Conservation (phyloP, 2,888 invertebrate genomes). For the Lysandra coridon region DNA sequence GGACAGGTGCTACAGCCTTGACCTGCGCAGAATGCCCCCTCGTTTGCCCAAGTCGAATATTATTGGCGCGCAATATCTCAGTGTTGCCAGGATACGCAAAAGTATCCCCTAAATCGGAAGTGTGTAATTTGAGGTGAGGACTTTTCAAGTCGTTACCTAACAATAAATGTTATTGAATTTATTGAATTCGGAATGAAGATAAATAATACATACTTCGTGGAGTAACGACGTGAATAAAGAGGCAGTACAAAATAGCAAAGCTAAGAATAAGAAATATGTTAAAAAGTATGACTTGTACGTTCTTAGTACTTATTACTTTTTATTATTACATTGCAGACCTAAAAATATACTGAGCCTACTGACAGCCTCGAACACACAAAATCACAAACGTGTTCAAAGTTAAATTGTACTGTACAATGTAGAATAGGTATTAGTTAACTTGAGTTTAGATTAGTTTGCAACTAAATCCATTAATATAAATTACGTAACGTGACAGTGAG, state of each 20-base stretch:
- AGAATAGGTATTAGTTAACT: not conserved
- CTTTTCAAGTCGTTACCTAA: constrained; percentile 1
- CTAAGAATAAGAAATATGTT: not conserved
- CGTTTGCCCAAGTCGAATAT: constrained; percentile 45
- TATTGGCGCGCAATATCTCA: constrained; percentile 52
- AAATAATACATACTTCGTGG: not conserved
- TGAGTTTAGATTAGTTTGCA: constrained; percentile 1
- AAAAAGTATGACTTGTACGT: not conserved
- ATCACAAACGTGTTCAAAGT: not conserved
- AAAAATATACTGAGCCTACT: not conserved
- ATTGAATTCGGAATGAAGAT: not conserved
- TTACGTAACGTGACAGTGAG: not conserved
- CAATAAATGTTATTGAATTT: constrained; percentile 15
- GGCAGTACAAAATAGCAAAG: not conserved
- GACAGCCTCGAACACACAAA: not conserved
- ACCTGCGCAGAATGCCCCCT: constrained; percentile 60
- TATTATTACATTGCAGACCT: not conserved
- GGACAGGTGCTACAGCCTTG: constrained; percentile 58
- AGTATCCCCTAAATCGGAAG: constrained; percentile 29
- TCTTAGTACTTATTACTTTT: not conserved
- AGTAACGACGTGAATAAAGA: not conserved
- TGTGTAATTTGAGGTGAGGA: constrained; percentile 17
- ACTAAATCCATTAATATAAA: not conserved
- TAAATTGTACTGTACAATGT: not conserved
- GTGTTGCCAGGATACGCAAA: constrained; percentile 26